Percentiles rank a stretch among this genome's conserved stretches.
Conservation (phyloP, 2,113 vertebrate species). For the Hyla sarda region DNA sequence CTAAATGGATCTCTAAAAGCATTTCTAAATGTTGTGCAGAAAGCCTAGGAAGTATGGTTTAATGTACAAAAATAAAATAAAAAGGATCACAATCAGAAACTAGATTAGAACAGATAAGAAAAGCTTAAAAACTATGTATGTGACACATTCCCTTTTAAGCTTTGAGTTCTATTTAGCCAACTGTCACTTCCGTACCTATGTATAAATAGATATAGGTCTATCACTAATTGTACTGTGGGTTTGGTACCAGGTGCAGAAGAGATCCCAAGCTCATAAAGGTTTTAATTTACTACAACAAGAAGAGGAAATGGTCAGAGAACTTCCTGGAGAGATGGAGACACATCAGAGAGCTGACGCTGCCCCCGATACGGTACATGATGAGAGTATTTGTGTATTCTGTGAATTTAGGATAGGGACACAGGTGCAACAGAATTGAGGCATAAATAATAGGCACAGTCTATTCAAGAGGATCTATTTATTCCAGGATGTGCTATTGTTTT, state of each 20-base stretch:
- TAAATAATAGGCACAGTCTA: background rate
- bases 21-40: no score
- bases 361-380: slow-evolving; percentile 17
- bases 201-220: background rate
- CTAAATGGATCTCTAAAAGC: no score
- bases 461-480: background rate
- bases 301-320: slow-evolving; percentile 11
- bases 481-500: background rate
- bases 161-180: no score
- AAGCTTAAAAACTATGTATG: no score
- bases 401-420: background rate
- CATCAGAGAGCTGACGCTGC: slow-evolving; percentile 33
- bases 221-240: background rate
- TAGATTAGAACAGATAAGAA: no score
- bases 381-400: background rate
- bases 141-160: no score
- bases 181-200: background rate
- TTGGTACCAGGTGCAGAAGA: slow-evolving; percentile 33
- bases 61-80: no score
- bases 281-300: slow-evolving; percentile 42
- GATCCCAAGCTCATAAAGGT: slow-evolving; percentile 29
- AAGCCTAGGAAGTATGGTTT: no score
- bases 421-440: background rate
- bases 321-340: slow-evolving; percentile 53
- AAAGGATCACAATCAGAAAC: no score